Evolutionary conservation across 1,140 invertebrate species (phyloP).

Genomic region (Potamilus streckersoni): DNA sequence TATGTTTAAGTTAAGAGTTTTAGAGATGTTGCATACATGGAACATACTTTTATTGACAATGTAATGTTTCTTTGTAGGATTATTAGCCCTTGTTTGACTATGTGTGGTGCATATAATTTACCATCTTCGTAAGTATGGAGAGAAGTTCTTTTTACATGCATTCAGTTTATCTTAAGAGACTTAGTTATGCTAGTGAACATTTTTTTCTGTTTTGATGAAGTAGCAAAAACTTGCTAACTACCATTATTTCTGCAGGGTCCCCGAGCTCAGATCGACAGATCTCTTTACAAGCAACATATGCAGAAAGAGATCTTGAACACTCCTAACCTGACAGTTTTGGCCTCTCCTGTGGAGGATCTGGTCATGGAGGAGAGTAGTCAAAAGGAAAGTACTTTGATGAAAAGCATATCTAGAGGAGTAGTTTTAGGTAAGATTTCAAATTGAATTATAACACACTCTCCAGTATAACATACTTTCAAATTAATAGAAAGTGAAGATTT

Average conservation of each 20-base stretch:
- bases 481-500: too few relatives aligned
- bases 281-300: constrained; percentile 85
- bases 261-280: constrained; percentile 90
- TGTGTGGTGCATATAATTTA: too few relatives aligned
- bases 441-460: too few relatives aligned
- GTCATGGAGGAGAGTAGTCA: constrained; percentile 71
- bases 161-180: not conserved
- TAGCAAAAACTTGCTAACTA: not conserved
- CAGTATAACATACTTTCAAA: too few relatives aligned
- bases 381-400: constrained; percentile 23
- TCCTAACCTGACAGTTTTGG: constrained; percentile 79
- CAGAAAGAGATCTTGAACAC: constrained; percentile 81
- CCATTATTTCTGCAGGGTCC: constrained; percentile 72
- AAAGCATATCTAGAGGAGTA: constrained; percentile 73
- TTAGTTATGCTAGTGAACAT: not conserved
- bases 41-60: too few relatives aligned
- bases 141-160: too few relatives aligned
- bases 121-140: too few relatives aligned
- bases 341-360: constrained; percentile 87
- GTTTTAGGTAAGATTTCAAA: constrained; percentile 71
- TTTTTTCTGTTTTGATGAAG: not conserved
- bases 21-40: too few relatives aligned
- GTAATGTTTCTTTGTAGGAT: too few relatives aligned
- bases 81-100: too few relatives aligned
- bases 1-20: too few relatives aligned